Conservation (phyloP, 37 sponge, comb jelly and placozoan genomes). For the Bolinopsis microptera region DNA sequence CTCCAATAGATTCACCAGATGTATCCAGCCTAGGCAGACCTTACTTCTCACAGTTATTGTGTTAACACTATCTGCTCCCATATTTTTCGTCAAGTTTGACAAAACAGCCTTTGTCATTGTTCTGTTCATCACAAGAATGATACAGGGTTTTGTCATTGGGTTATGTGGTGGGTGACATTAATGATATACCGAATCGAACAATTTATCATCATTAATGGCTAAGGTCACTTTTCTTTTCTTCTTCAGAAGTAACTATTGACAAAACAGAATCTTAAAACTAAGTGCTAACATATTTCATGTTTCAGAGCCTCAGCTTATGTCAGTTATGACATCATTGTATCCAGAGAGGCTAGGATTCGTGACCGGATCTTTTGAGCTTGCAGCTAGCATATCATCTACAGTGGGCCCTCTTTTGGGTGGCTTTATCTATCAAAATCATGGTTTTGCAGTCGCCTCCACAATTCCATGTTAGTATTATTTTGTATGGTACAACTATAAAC, state of each 20-base stretch:
- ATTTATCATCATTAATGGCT: not conserved
- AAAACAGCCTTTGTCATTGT: not conserved
- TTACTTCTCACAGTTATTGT: not conserved
- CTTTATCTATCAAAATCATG: not conserved
- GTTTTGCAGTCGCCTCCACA: slow-evolving; percentile 29
- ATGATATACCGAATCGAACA: not conserved
- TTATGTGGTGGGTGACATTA: slow-evolving; percentile 33
- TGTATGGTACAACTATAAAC: too few relatives aligned
- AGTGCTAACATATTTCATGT: not conserved
- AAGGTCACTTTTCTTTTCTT: too few relatives aligned
- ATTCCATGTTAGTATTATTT: slow-evolving; percentile 35
- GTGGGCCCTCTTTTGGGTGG: slow-evolving; percentile 52
- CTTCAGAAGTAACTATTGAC: not conserved
- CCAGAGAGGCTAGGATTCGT: slow-evolving; percentile 44
- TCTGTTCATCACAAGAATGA: not conserved
- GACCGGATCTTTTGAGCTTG: slow-evolving; percentile 34
- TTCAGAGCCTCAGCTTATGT: slow-evolving; percentile 48
- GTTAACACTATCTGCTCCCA: slow-evolving; percentile 13
- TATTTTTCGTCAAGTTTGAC: not conserved
- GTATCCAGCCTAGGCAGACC: not conserved
- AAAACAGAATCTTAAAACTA: not conserved
- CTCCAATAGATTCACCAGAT: not conserved
- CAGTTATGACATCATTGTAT: slow-evolving; percentile 19
- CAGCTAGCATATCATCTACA: slow-evolving; percentile 25
- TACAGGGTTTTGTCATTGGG: slow-evolving; percentile 63